Evolutionary conservation across 2,797 vertebrate genomes (phyloP), one percentile per base, ranked within the genome.

Genomic region (Leptoclinus maculatus): DNA sequence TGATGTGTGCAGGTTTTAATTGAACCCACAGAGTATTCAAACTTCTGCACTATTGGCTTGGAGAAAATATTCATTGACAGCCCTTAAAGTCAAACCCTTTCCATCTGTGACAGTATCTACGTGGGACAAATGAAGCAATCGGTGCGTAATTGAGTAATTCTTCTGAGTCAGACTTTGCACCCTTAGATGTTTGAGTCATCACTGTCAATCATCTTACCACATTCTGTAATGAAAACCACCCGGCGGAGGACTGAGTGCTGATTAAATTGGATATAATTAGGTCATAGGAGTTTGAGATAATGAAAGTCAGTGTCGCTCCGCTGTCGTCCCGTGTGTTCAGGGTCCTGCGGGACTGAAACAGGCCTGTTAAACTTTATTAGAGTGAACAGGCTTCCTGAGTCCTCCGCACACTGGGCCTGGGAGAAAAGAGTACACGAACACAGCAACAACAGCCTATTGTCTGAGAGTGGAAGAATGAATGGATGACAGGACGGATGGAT

Each of bases 331-430:
- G 9, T 56, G 63, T 79, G 88, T 65, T 92, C 68, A 5, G 25
- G 66, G 79, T 89, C 90, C 87, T 66, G 76, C 74, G 88, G 82
- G 86, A 90, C 83, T 47, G 54, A 84, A 80, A 29, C 74, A 23
- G 73, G 79, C 87, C 86, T 88, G 92, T 93, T 91, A 86, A 90
- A 91, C 89, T 92, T 94, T 91, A 93, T 89, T 89, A 78, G 86
- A 83, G 82, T 79, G 75, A 90, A 80, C 86, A 84, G 85, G 80
- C 85, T 89, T 85, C 83, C 82, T 65, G 84, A 87, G 82, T 73
- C 78, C 80, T 76, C 76, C 53, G 67, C 69, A 70, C 71, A 65
- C 70, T 60, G 78, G 81, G 88, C 78, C 79, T 80, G 87, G 83
- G 87, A 91, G 79, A 59, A 84, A 64, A 83, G 74, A 82, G 83